Evolutionary conservation across 2,113 vertebrate genomes (phyloP).

Genomic region (Balaeniceps rex): DNA sequence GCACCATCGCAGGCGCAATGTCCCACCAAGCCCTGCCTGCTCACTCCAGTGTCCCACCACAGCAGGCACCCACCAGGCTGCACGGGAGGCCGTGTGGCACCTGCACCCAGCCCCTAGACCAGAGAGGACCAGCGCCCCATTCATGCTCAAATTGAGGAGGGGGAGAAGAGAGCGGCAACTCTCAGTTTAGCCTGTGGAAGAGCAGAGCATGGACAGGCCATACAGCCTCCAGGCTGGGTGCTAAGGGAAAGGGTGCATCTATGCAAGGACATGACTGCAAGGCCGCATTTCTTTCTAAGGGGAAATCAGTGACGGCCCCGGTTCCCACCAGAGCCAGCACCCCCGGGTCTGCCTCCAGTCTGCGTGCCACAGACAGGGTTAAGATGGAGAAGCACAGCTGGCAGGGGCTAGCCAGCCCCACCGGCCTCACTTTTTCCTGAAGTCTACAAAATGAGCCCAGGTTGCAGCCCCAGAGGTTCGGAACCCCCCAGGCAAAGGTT

Average conservation of each 20-base stretch:
- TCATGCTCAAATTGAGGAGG: not conserved
- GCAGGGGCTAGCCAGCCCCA: not conserved
- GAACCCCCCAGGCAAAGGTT: not conserved
- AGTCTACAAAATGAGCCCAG: not conserved
- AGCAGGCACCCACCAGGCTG: not conserved
- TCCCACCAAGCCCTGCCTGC: not conserved
- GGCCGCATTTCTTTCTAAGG: not conserved
- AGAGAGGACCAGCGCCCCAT: not conserved
- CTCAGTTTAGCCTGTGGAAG: not conserved
- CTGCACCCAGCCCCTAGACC: not conserved
- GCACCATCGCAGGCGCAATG: not conserved
- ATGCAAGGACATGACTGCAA: not conserved
- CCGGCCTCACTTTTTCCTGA: not conserved
- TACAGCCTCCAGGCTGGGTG: not conserved
- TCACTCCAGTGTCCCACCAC: not conserved
- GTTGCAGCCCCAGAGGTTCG: not conserved
- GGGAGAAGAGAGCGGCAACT: not conserved
- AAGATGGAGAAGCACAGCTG: not conserved
- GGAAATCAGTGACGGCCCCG: not conserved
- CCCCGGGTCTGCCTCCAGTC: not conserved
- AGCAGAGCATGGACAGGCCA: not conserved
- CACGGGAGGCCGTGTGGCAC: fast-evolving
- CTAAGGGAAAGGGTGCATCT: not conserved
- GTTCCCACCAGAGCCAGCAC: not conserved
- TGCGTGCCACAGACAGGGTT: not conserved